Conservation (phyloP, 2,797 vertebrate species). For the Australoheros facetus region DNA sequence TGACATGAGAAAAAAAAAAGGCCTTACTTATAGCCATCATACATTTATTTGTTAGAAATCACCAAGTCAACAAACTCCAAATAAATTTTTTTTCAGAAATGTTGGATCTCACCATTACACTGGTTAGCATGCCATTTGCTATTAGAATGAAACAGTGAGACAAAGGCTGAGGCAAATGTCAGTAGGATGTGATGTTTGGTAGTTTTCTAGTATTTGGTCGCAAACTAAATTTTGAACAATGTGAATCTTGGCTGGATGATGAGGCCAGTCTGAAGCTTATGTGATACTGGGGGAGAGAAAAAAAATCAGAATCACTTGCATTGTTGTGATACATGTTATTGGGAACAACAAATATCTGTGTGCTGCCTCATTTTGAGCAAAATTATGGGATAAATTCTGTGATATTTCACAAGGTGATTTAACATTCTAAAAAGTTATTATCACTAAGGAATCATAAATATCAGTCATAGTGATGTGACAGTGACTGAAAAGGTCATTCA, state of each 20-base stretch:
- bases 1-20: not conserved
- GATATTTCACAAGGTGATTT: not conserved
- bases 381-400: not conserved
- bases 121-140: not conserved
- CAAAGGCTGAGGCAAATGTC: not conserved
- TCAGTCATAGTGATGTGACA: too few relatives aligned
- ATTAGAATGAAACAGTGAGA: not conserved
- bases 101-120: not conserved
- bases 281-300: too few relatives aligned
- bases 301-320: not conserved
- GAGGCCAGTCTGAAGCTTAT: not conserved
- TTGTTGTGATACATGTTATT: not conserved
- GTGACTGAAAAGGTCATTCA: too few relatives aligned
- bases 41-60: not conserved
- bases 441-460: too few relatives aligned
- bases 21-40: not conserved
- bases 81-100: not conserved
- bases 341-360: not conserved
- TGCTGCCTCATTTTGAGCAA: not conserved
- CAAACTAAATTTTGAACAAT: not conserved
- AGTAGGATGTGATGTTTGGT: not conserved
- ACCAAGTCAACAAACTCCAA: not conserved
- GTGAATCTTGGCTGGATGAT: not conserved
- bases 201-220: not conserved
- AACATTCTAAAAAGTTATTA: too few relatives aligned